Evolutionary conservation across 2,888 invertebrate species (phyloP).

Genomic region (Lepidochrysops patricia): DNA sequence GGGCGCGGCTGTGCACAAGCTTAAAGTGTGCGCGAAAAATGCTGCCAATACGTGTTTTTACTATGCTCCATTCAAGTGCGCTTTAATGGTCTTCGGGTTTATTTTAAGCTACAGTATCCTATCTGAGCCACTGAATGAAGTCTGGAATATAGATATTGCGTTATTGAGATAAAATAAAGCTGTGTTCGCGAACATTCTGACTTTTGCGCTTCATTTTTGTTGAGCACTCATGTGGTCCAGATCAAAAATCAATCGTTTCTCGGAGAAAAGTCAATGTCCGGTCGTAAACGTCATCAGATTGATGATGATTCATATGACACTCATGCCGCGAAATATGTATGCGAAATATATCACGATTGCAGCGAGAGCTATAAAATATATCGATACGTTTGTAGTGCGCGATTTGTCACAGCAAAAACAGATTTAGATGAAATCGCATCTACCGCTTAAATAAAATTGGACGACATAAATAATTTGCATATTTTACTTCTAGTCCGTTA

Average conservation of each 20-base stretch:
- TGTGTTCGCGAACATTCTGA: not conserved
- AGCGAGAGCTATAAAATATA: not conserved
- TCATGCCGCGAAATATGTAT: not conserved
- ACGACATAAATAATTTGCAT: not conserved
- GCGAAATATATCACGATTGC: not conserved
- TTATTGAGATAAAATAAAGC: not conserved
- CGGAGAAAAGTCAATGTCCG: not conserved
- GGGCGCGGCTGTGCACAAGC: not conserved
- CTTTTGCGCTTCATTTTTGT: not conserved
- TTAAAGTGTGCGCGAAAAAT: slow-evolving; percentile 9
- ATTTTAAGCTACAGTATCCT: not conserved
- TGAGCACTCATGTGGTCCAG: too few species aligned
- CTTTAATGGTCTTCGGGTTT: not conserved
- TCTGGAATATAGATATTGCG: not conserved
- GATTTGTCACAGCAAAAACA: not conserved
- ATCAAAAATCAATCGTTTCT: too few species aligned
- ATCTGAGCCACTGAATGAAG: not conserved
- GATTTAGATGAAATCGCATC: not conserved
- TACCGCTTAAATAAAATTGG: not conserved
- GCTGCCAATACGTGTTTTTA: slow-evolving; percentile 8
- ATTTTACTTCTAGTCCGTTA: too few species aligned
- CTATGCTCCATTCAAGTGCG: not conserved
- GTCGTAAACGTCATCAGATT: not conserved
- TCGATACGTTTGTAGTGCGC: not conserved
- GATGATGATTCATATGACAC: not conserved